Conservation (phyloP, 1,140 invertebrate genomes). For the Micrasema longulum region DNA sequence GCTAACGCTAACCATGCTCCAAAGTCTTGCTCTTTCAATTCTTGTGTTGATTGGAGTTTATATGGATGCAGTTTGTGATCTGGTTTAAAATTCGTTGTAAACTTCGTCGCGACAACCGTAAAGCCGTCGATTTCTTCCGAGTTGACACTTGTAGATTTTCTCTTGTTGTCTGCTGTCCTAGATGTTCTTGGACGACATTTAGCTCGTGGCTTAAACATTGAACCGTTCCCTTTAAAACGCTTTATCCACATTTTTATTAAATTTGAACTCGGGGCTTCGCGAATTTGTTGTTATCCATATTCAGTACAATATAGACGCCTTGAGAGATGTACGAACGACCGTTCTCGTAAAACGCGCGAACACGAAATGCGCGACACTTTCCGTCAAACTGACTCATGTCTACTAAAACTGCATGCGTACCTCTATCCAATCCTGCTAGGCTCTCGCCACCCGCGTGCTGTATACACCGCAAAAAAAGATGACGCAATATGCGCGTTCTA, state of each 20-base stretch:
- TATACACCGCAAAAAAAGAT: background rate
- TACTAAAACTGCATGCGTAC: background rate
- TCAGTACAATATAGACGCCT: background rate
- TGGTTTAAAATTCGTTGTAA: slow-evolving; percentile 2
- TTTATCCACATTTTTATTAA: background rate
- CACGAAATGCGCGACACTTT: background rate
- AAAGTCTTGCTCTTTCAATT: no score
- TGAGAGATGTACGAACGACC: background rate
- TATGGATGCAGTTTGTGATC: background rate
- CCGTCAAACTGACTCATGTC: background rate
- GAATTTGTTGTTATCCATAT: slow-evolving; percentile 1
- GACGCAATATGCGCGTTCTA: background rate
- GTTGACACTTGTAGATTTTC: background rate
- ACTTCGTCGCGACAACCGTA: background rate
- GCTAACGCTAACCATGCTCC: no score
- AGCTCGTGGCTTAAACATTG: no score
- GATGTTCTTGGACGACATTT: no score
- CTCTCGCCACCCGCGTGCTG: background rate
- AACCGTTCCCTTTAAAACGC: no score
- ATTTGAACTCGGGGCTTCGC: background rate
- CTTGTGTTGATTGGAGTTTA: background rate
- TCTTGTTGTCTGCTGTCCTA: background rate
- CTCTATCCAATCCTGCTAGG: background rate
- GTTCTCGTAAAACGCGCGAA: background rate
- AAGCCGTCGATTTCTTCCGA: background rate